Conservation (phyloP, 2,888 invertebrate species). For the Callyntrura guangdongensis region DNA sequence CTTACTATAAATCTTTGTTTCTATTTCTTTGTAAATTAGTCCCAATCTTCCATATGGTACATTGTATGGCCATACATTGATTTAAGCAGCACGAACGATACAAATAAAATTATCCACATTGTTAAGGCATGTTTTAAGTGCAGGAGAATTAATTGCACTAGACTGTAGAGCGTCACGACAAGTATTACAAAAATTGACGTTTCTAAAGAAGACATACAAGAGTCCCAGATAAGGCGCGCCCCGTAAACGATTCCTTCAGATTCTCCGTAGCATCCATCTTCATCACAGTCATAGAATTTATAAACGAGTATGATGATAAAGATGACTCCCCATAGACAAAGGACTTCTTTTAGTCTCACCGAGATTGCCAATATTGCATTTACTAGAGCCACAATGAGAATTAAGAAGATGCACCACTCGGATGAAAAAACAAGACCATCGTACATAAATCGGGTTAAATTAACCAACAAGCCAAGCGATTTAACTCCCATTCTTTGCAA, state of each 20-base stretch:
- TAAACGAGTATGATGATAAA: slow-evolving; percentile 73
- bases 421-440: slow-evolving; percentile 80
- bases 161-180: slow-evolving; percentile 74
- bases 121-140: slow-evolving; percentile 74
- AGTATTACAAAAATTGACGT: slow-evolving; percentile 79
- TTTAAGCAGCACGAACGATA: slow-evolving; percentile 61
- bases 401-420: slow-evolving; percentile 81
- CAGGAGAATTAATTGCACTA: slow-evolving; percentile 48
- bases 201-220: slow-evolving; percentile 80
- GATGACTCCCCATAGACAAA: slow-evolving; percentile 77
- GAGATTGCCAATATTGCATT: slow-evolving; percentile 72
- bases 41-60: slow-evolving; percentile 58
- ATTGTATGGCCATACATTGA: slow-evolving; percentile 56
- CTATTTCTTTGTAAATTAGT: neutral
- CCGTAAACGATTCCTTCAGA: slow-evolving; percentile 30
- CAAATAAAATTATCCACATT: slow-evolving; percentile 80
- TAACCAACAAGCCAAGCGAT: slow-evolving; percentile 67
- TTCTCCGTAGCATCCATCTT: slow-evolving; percentile 59
- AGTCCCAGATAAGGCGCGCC: slow-evolving; percentile 79
- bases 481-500: slow-evolving; percentile 7
- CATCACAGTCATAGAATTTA: slow-evolving; percentile 43
- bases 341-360: slow-evolving; percentile 65
- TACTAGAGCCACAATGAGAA: slow-evolving; percentile 80
- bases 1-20: neutral
- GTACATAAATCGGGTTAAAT: slow-evolving; percentile 71